Conservation (phyloP, 2,888 invertebrate species). For the Melieria crassipennis region DNA sequence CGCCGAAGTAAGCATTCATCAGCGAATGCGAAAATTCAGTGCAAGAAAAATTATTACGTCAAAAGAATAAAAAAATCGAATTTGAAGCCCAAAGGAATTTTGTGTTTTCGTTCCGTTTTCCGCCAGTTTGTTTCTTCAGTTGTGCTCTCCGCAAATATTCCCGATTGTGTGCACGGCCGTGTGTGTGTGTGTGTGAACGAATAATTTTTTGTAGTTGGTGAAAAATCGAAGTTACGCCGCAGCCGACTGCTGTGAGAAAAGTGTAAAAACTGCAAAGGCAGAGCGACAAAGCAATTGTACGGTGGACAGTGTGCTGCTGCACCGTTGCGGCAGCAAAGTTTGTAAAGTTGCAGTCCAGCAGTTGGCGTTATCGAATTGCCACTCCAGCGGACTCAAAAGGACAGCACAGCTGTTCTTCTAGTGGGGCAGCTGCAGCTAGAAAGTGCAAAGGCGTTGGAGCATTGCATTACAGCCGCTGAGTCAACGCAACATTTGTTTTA, state of each 20-base stretch:
- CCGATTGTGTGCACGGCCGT: slow-evolving; percentile 15
- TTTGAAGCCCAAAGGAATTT: not conserved
- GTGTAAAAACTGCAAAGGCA: too few species aligned
- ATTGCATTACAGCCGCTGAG: too few species aligned
- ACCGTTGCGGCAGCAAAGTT: too few species aligned
- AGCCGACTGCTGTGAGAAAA: not conserved
- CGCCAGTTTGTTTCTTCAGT: not conserved
- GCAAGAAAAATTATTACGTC: not conserved
- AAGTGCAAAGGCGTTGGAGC: too few species aligned
- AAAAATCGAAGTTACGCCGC: slow-evolving; percentile 32
- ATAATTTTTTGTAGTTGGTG: slow-evolving; percentile 27
- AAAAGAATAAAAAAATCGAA: not conserved
- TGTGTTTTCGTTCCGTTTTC: slow-evolving; percentile 2
- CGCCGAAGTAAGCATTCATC: not conserved
- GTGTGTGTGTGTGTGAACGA: slow-evolving; percentile 9
- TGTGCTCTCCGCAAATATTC: slow-evolving; percentile 17
- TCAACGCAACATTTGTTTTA: too few species aligned
- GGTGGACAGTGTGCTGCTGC: too few species aligned
- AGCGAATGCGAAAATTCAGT: slow-evolving; percentile 1
- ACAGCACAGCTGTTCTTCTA: too few species aligned
- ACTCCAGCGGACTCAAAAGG: too few species aligned
- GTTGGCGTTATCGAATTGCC: too few species aligned
- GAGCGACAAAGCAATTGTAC: too few species aligned
- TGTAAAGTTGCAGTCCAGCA: too few species aligned
- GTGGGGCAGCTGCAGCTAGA: too few species aligned